Evolutionary conservation across 2,888 invertebrate genomes (phyloP).

Genomic region (Strigamia transsilvanica): DNA sequence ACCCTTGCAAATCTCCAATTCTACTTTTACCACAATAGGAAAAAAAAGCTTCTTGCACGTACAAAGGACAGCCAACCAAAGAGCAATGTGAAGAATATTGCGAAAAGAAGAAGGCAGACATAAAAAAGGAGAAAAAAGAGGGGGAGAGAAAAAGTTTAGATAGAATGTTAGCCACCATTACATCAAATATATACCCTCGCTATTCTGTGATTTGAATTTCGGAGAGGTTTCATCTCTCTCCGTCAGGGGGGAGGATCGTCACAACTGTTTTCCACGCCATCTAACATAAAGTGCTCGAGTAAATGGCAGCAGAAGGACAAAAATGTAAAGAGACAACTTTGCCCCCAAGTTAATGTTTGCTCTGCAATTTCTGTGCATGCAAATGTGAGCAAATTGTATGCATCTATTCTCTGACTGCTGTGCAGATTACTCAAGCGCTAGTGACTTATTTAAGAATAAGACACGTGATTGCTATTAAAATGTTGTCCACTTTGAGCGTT

Average conservation of each 20-base stretch:
- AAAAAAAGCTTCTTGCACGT: slow-evolving; percentile 33
- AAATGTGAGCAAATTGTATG: not conserved
- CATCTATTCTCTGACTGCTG: not conserved
- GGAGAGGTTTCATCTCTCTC: slow-evolving; percentile 16
- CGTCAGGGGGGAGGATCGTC: slow-evolving; percentile 26
- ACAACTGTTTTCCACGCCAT: slow-evolving; percentile 39
- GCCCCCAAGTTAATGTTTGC: slow-evolving; percentile 35
- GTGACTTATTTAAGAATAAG: not conserved
- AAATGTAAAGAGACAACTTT: slow-evolving; percentile 37
- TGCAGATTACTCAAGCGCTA: slow-evolving; percentile 1
- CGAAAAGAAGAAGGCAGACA: not conserved
- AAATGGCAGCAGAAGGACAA: slow-evolving; percentile 39
- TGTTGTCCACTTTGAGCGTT: not conserved
- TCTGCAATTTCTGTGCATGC: slow-evolving; percentile 17
- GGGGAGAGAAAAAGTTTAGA: slow-evolving; percentile 13
- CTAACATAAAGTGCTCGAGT: slow-evolving; percentile 39
- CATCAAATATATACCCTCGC: slow-evolving; percentile 32
- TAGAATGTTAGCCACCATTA: slow-evolving; percentile 40
- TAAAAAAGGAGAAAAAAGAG: not conserved
- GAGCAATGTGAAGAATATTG: slow-evolving; percentile 32
- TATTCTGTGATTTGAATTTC: slow-evolving; percentile 37
- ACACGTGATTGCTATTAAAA: not conserved
- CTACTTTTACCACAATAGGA: slow-evolving; percentile 39
- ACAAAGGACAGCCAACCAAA: slow-evolving; percentile 24
- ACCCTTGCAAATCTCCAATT: slow-evolving; percentile 39